Evolutionary conservation across 2,888 invertebrate species (phyloP).

Genomic region (Punctoribates punctum): DNA sequence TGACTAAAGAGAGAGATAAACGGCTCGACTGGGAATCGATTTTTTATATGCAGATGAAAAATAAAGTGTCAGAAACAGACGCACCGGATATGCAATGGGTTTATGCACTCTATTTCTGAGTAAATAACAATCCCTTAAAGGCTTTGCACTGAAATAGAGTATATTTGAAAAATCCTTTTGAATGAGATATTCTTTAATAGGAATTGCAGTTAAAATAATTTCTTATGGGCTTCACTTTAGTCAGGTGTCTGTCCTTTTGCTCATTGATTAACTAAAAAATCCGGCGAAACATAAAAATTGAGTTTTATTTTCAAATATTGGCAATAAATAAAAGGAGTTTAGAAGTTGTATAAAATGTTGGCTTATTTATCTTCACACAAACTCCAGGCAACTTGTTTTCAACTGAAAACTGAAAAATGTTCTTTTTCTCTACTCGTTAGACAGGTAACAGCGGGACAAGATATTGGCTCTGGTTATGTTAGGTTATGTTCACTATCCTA

Average conservation of each 20-base stretch:
- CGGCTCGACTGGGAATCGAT: not conserved
- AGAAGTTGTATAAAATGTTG: no score
- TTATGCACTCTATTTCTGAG: not conserved
- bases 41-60: not conserved
- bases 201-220: no score
- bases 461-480: not conserved
- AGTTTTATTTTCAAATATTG: no score
- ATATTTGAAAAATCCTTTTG: no score
- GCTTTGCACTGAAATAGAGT: not conserved
- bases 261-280: no score
- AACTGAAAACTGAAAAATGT: not conserved
- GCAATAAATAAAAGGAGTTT: no score
- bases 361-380: no score
- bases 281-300: no score
- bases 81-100: conserved; percentile 18
- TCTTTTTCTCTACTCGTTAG: not conserved
- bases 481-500: not conserved
- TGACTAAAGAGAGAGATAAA: not conserved
- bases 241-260: no score
- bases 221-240: no score
- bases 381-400: not conserved
- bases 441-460: conserved; percentile 19
- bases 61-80: conserved; percentile 8
- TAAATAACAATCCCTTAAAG: conserved; percentile 16
- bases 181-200: no score